Conservation (phyloP, 2,113 vertebrate genomes). For the Harpagus bidentatus region DNA sequence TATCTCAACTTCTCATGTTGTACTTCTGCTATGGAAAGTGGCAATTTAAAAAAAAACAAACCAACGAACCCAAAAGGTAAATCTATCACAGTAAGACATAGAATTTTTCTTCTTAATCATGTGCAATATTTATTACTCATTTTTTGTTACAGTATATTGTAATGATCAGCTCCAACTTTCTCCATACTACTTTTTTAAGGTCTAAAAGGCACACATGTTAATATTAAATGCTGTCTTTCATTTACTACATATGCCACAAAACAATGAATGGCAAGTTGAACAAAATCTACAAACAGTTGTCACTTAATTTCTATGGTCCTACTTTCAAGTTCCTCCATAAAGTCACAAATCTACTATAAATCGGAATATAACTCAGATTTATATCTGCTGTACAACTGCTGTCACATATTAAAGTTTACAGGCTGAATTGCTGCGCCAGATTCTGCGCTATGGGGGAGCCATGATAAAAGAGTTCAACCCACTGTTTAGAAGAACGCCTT, state of each 20-base stretch:
- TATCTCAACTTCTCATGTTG: neutral
- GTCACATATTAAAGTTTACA: neutral
- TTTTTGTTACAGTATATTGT: neutral
- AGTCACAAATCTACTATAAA: neutral
- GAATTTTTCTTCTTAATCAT: neutral
- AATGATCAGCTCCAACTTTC: neutral
- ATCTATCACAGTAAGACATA: neutral
- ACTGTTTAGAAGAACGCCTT: neutral
- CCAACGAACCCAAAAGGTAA: too few relatives aligned
- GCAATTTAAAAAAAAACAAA: neutral
- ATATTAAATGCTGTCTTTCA: neutral
- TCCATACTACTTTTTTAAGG: neutral
- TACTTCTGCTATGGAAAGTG: neutral
- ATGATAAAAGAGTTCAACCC: neutral
- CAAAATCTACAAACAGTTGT: neutral
- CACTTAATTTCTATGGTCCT: neutral
- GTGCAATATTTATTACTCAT: neutral
- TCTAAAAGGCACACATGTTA: neutral
- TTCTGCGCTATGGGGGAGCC: neutral
- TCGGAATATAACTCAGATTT: neutral
- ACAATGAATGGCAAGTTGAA: neutral
- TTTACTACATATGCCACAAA: neutral
- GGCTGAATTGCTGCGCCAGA: neutral
- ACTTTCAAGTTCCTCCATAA: neutral
- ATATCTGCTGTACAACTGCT: neutral